A percentile compares a stretch with the other conserved stretches of the same genome.
These are phyloP conservation scores for Dinoponera quadriceps DNA, from an alignment of 1,140 invertebrate genomes.

Conservation along the genomic window DNA sequence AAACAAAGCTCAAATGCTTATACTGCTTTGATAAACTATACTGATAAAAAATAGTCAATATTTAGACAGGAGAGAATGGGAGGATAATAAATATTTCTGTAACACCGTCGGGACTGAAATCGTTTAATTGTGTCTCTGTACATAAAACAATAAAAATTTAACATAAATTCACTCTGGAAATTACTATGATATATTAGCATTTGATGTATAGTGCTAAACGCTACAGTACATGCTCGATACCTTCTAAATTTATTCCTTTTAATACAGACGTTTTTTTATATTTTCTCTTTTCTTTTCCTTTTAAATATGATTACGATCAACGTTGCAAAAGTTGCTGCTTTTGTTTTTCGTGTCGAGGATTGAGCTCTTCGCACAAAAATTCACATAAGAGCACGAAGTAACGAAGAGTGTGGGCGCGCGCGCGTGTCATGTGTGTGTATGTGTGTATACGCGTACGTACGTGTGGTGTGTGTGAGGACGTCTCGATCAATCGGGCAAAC, in stretches of 20 bases:
- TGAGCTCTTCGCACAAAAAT: constrained; percentile 13
- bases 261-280: constrained; percentile 67
- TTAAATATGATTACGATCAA: constrained; percentile 78
- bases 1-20: no score
- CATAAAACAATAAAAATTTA: constrained; percentile 84
- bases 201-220: constrained; percentile 81
- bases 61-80: neutral
- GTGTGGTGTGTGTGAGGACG: neutral
- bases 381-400: constrained; percentile 28
- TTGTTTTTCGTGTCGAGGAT: neutral
- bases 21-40: no score
- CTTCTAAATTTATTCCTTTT: constrained; percentile 80
- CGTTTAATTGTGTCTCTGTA: constrained; percentile 84
- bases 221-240: constrained; percentile 82
- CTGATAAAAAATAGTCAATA: no score
- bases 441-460: neutral
- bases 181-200: constrained; percentile 83
- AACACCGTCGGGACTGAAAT: constrained; percentile 78
- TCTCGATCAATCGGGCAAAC: constrained; percentile 1
- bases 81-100: constrained; percentile 23
- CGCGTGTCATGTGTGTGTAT: neutral
- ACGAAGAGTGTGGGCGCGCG: neutral
- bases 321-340: constrained; percentile 74
- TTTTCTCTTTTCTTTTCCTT: constrained; percentile 29
- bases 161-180: constrained; percentile 82